Percentiles rank a stretch among this genome's conserved stretches.
Evolutionary conservation across 2,888 invertebrate species (phyloP).

Genomic region (Callosobruchus maculatus): DNA sequence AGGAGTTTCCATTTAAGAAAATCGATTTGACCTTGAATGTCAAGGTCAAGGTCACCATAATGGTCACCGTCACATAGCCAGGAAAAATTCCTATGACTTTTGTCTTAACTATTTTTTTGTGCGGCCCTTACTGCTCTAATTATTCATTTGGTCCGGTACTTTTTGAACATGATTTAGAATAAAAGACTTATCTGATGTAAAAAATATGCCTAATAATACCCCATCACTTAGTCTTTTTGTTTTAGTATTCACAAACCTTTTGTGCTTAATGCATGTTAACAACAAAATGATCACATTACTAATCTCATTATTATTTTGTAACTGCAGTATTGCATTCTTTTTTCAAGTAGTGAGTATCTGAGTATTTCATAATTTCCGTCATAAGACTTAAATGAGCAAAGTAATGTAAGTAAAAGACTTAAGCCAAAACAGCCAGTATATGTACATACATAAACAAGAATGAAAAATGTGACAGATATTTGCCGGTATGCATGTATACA

Average conservation of each 20-base stretch:
- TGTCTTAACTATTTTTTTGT: no score
- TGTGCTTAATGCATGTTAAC: background rate
- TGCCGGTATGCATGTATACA: no score
- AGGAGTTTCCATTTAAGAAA: no score
- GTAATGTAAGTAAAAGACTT: background rate
- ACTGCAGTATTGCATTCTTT: background rate
- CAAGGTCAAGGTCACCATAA: no score
- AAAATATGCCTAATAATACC: background rate
- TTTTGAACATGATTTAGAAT: no score
- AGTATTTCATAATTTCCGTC: background rate
- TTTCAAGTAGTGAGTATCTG: background rate
- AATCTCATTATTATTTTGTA: background rate
- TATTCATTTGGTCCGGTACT: no score
- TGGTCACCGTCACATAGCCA: no score
- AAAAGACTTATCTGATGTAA: background rate
- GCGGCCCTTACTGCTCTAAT: no score
- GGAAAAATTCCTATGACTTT: no score
- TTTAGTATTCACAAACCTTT: background rate
- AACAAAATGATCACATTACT: background rate
- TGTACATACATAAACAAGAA: no score
- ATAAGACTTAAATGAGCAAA: background rate
- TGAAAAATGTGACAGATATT: no score
- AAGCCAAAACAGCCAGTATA: background rate
- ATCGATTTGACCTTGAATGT: no score
- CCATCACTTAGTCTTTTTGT: background rate